Conservation (phyloP, 2,113 vertebrate species). For the Pollachius pollachius region DNA sequence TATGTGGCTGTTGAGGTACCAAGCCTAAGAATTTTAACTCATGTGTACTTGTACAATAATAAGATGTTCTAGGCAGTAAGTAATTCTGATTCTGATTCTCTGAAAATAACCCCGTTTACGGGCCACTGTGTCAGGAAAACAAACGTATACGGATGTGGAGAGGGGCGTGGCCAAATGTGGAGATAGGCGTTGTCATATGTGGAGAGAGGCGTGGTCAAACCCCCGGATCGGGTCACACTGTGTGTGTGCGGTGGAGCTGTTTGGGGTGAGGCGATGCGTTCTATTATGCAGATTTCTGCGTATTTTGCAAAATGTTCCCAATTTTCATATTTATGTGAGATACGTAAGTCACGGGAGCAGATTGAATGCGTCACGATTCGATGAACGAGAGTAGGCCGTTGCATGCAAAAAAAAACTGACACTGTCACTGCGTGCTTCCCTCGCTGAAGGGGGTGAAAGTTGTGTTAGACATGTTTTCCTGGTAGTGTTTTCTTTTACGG, state of each 20-base stretch:
- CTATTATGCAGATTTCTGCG: slow-evolving; percentile 29
- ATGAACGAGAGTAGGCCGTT: slow-evolving; percentile 36
- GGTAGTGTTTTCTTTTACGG: slow-evolving; percentile 46
- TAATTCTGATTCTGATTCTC: not conserved
- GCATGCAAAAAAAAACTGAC: slow-evolving; percentile 15
- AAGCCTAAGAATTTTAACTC: too few relatives aligned
- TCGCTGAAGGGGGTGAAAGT: slow-evolving; percentile 51
- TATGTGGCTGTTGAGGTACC: too few relatives aligned
- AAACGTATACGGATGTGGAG: slow-evolving; percentile 54
- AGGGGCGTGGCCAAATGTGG: slow-evolving; percentile 51
- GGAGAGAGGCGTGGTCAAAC: too few relatives aligned
- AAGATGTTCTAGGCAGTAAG: too few relatives aligned
- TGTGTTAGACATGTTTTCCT: slow-evolving; percentile 64
- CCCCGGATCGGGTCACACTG: not conserved
- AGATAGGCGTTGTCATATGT: slow-evolving; percentile 51
- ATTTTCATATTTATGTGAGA: too few relatives aligned
- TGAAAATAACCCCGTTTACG: not conserved
- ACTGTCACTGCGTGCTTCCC: slow-evolving; percentile 32
- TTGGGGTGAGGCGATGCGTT: slow-evolving; percentile 58
- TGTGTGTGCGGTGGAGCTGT: slow-evolving; percentile 47
- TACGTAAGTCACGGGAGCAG: not conserved
- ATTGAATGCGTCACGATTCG: not conserved
- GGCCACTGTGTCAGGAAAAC: slow-evolving; percentile 33
- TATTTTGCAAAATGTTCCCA: slow-evolving; percentile 19
- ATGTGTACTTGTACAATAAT: too few relatives aligned